Evolutionary conservation across 2,888 invertebrate species (phyloP).

Genomic region (Drosophila meridiana): DNA sequence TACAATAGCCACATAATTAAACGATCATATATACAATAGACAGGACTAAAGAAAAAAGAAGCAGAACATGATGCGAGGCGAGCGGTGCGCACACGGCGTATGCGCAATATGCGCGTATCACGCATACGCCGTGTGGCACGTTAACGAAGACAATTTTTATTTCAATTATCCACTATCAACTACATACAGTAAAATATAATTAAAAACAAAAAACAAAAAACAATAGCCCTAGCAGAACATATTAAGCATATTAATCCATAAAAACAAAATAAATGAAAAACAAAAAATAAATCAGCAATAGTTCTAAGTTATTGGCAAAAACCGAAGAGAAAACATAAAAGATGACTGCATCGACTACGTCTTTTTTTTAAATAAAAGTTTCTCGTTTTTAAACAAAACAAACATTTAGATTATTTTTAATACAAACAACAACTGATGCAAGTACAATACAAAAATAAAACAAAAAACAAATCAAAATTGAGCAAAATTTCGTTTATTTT

Average conservation of each 20-base stretch:
- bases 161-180: slow-evolving; percentile 71
- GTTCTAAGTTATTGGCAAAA: slow-evolving; percentile 73
- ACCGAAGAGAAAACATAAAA: slow-evolving; percentile 21
- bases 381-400: slow-evolving; percentile 68
- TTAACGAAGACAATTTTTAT: slow-evolving; percentile 70
- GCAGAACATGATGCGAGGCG: slow-evolving; percentile 57
- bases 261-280: slow-evolving; percentile 53
- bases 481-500: slow-evolving; percentile 58
- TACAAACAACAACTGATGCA: slow-evolving; percentile 72
- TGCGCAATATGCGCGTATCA: slow-evolving; percentile 22
- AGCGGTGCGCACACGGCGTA: slow-evolving; percentile 29
- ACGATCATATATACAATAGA: slow-evolving; percentile 62
- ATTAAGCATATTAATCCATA: slow-evolving; percentile 72
- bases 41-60: slow-evolving; percentile 67
- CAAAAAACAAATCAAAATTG: slow-evolving; percentile 52
- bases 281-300: slow-evolving; percentile 58
- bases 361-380: slow-evolving; percentile 54
- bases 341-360: slow-evolving; percentile 37
- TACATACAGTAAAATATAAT: slow-evolving; percentile 38
- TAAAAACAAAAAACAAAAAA: slow-evolving; percentile 35
- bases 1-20: slow-evolving; percentile 78
- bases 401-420: slow-evolving; percentile 61
- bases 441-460: slow-evolving; percentile 71
- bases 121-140: slow-evolving; percentile 31
- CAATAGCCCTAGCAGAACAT: slow-evolving; percentile 69